Evolutionary conservation across 2,888 invertebrate genomes (phyloP).

Genomic region (Dicroscelio sp.): DNA sequence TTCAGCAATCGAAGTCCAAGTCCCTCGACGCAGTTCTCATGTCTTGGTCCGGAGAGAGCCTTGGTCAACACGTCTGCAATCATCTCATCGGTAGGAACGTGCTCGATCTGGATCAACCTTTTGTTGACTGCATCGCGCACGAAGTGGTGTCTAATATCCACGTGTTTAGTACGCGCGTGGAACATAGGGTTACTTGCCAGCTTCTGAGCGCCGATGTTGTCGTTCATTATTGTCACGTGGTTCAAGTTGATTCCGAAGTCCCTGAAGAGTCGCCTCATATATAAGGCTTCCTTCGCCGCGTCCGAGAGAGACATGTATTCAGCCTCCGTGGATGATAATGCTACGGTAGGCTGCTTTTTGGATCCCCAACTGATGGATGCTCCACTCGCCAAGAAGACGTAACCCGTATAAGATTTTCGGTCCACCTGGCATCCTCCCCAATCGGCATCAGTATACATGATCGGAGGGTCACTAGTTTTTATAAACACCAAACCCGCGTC

Average conservation of each 20-base stretch:
- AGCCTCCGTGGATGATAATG: slow-evolving; percentile 21
- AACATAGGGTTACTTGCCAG: neutral
- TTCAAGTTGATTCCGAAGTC: neutral
- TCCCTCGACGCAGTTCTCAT: neutral
- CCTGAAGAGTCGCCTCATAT: neutral
- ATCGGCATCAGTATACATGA: neutral
- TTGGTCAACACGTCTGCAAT: slow-evolving; percentile 5
- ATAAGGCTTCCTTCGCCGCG: slow-evolving; percentile 20
- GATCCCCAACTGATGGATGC: neutral
- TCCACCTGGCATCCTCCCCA: neutral
- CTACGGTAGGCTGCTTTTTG: slow-evolving; percentile 9
- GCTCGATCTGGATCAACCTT: neutral
- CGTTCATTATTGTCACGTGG: neutral
- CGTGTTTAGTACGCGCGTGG: slow-evolving; percentile 12
- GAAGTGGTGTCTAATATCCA: slow-evolving; percentile 17
- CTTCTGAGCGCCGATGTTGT: slow-evolving; percentile 36
- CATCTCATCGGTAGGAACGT: slow-evolving; percentile 23
- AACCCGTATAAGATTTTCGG: slow-evolving; percentile 3
- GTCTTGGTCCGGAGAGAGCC: neutral
- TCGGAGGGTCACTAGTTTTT: neutral
- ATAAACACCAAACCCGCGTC: neutral
- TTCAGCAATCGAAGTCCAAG: slow-evolving; percentile 34
- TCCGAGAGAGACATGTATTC: slow-evolving; percentile 37
- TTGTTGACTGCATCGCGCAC: slow-evolving; percentile 8
- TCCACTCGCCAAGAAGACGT: neutral